Evolutionary conservation across 2,797 vertebrate genomes (phyloP).

Genomic region (Coregonus ussuriensis): DNA sequence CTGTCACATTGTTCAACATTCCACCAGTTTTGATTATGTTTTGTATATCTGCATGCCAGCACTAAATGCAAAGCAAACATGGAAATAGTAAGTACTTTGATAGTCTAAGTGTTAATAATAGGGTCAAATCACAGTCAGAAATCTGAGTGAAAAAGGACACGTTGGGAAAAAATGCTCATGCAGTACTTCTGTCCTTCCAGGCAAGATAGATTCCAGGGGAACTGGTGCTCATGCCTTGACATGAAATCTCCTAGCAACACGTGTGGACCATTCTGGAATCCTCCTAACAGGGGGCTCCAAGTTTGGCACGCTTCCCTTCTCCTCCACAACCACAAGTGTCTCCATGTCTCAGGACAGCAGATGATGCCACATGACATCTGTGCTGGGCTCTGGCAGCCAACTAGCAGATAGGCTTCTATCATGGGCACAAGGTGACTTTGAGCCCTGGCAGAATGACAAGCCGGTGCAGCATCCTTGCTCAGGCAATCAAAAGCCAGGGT

Average conservation of each 20-base stretch:
- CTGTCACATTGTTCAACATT: not conserved
- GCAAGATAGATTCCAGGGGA: conserved; percentile 7
- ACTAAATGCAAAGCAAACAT: not conserved
- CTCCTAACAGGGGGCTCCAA: conserved; percentile 12
- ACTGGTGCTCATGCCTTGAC: conserved; percentile 7
- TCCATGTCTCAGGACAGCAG: conserved; percentile 34
- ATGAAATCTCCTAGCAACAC: conserved; percentile 18
- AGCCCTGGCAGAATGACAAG: conserved; percentile 49
- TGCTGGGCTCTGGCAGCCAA: conserved; percentile 33
- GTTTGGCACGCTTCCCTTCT: conserved; percentile 4
- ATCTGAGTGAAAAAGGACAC: not conserved
- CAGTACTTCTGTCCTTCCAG: conserved; percentile 11
- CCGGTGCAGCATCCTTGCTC: conserved; percentile 33
- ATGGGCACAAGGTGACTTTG: conserved; percentile 52
- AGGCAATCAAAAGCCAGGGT: conserved; percentile 47
- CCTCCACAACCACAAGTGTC: conserved; percentile 20
- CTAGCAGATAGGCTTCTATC: conserved; percentile 42
- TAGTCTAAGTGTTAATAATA: not conserved
- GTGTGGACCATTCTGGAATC: conserved; percentile 23
- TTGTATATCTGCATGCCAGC: not conserved
- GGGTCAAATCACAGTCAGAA: not conserved
- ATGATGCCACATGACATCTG: conserved; percentile 50
- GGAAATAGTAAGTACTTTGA: not conserved
- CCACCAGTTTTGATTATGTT: not conserved
- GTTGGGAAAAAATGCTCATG: conserved; percentile 14